Conservation (phyloP, 2,113 vertebrate species). For the Chiloscyllium plagiosum region DNA sequence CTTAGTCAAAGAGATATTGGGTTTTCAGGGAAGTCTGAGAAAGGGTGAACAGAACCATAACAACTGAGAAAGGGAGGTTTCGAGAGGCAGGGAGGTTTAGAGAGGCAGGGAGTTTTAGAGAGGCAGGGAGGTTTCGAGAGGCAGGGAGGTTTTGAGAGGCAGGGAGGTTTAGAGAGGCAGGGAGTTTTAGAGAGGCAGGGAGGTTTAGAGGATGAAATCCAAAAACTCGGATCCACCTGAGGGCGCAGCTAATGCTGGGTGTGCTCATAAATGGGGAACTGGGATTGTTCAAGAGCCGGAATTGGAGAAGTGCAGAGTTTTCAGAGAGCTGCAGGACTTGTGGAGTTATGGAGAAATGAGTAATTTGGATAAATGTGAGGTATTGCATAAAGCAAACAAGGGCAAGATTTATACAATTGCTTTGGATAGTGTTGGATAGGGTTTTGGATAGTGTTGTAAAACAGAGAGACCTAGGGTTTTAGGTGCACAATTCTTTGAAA, state of each 20-base stretch:
- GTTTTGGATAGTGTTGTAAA: too few relatives aligned
- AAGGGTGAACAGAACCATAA: not conserved
- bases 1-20: not conserved
- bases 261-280: not conserved
- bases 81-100: not conserved
- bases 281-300: not conserved
- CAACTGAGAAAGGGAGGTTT: not conserved
- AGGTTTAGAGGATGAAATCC: too few relatives aligned
- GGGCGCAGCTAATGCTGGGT: not conserved
- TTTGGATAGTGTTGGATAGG: too few relatives aligned
- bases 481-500: too few relatives aligned
- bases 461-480: too few relatives aligned
- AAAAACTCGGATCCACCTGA: not conserved
- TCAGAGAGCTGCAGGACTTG: too few relatives aligned
- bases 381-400: too few relatives aligned
- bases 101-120: not conserved
- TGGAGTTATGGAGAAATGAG: not conserved
- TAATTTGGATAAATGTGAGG: too few relatives aligned
- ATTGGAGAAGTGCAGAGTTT: not conserved
- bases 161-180: not conserved
- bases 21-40: not conserved
- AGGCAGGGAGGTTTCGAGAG: not conserved
- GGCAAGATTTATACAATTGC: too few relatives aligned
- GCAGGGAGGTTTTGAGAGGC: not conserved
- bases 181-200: not conserved